Percentiles rank a stretch among this genome's conserved stretches.
phyloP scores from a whole-genome alignment of 1,140 invertebrate species.

The Zaprionus inermis region DNA sequence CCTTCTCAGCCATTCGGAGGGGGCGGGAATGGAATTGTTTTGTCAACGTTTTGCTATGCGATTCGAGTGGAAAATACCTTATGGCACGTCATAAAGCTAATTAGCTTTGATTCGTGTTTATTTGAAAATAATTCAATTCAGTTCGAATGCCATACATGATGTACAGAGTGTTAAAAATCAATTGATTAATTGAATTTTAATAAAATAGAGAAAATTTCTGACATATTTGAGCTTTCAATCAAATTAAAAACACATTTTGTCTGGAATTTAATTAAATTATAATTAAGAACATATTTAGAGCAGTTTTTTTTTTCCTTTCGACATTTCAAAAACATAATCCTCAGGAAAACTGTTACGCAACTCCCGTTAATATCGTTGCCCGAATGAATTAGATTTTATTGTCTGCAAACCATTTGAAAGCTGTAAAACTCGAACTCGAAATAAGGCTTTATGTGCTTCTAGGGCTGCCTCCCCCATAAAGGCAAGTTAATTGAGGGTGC shows the following conservation, averaged over 20 bases:
- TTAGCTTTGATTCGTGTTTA: constrained; percentile 5
- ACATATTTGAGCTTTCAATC: not conserved
- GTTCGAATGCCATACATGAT: not conserved
- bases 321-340: not conserved
- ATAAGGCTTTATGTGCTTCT: not conserved
- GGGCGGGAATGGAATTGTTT: constrained; percentile 2
- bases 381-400: not conserved
- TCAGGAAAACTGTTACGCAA: not conserved
- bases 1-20: not conserved
- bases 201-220: not conserved
- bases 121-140: constrained; percentile 8
- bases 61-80: not conserved
- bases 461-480: constrained; percentile 24
- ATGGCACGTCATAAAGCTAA: not conserved
- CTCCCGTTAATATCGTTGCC: not conserved
- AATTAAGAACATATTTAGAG: not conserved
- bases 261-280: constrained; percentile 2
- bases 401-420: constrained; percentile 1
- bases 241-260: not conserved
- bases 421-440: not conserved
- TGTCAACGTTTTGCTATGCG: constrained; percentile 7
- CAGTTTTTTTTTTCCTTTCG: not conserved
- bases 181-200: constrained; percentile 1
- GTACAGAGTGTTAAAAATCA: not conserved
- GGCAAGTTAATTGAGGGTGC: constrained; percentile 41